Percentiles rank a stretch among this genome's conserved stretches.
phyloP scores from a whole-genome alignment of 2,888 invertebrate species.

The Erebia palarica region DNA sequence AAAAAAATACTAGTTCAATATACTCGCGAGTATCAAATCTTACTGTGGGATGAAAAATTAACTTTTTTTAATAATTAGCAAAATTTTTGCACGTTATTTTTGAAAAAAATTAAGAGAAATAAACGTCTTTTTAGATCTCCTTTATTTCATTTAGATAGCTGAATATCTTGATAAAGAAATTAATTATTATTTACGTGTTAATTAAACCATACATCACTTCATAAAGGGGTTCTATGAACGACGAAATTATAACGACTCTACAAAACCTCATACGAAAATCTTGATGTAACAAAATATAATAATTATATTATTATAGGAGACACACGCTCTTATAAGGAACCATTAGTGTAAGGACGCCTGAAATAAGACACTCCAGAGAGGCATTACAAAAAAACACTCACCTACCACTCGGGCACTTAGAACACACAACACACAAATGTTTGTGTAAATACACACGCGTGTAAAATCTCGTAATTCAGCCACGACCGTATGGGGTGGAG shows the following conservation, averaged over 20 bases:
- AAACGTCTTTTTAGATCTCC: too few relatives aligned
- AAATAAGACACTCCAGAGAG: neutral
- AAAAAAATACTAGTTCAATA: too few relatives aligned
- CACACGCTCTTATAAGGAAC: neutral
- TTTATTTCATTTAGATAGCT: too few relatives aligned
- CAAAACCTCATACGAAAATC: neutral
- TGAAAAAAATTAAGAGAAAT: too few relatives aligned
- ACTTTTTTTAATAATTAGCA: too few relatives aligned
- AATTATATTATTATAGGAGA: too few relatives aligned
- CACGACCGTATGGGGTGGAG: slow-evolving; percentile 17
- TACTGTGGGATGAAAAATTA: too few relatives aligned
- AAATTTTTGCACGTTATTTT: too few relatives aligned
- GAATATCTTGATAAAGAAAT: too few relatives aligned
- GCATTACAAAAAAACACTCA: slow-evolving; percentile 5
- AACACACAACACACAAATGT: slow-evolving; percentile 24
- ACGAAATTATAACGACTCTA: neutral
- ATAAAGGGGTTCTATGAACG: neutral
- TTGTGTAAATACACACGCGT: slow-evolving; percentile 15
- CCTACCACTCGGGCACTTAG: slow-evolving; percentile 2
- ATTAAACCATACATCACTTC: too few relatives aligned
- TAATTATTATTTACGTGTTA: too few relatives aligned
- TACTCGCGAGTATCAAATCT: too few relatives aligned
- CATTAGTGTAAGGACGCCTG: neutral
- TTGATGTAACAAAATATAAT: neutral
- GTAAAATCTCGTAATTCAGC: slow-evolving; percentile 4